Conservation (phyloP, 2,113 vertebrate species). For the Coptodon rendalli region DNA sequence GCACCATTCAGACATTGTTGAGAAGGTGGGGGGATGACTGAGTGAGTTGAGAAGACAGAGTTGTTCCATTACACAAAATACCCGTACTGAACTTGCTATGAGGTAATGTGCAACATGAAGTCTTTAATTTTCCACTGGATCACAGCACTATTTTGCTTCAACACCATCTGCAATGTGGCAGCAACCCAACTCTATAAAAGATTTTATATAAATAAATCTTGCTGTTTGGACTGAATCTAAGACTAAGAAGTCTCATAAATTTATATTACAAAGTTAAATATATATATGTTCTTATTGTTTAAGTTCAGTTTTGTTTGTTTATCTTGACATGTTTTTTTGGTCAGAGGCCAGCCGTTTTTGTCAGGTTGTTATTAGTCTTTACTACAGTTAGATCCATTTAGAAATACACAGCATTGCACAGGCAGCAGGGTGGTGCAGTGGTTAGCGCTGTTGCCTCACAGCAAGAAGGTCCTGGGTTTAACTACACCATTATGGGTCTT, state of each 20-base stretch:
- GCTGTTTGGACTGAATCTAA: background rate
- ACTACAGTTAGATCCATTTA: background rate
- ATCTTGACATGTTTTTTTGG: background rate
- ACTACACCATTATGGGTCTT: background rate
- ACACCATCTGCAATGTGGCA: background rate
- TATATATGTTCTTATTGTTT: background rate
- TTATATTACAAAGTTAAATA: background rate
- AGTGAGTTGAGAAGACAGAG: background rate
- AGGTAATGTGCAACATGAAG: background rate
- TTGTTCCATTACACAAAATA: slow-evolving; percentile 36
- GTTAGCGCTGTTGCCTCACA: background rate
- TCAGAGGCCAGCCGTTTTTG: background rate
- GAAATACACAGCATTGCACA: background rate
- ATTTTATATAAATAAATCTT: background rate
- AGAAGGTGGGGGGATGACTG: background rate
- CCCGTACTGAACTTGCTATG: background rate
- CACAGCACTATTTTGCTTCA: background rate
- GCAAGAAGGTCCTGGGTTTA: background rate
- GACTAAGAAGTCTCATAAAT: background rate
- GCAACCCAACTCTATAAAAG: background rate
- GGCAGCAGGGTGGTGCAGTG: background rate
- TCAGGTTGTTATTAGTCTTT: background rate
- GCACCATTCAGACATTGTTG: slow-evolving; percentile 27
- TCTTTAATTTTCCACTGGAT: background rate
- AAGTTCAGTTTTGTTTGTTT: background rate